These are phyloP conservation scores for Uromys caudimaculatus DNA, from an alignment of 2,797 vertebrate species.

Conservation along the genomic window DNA sequence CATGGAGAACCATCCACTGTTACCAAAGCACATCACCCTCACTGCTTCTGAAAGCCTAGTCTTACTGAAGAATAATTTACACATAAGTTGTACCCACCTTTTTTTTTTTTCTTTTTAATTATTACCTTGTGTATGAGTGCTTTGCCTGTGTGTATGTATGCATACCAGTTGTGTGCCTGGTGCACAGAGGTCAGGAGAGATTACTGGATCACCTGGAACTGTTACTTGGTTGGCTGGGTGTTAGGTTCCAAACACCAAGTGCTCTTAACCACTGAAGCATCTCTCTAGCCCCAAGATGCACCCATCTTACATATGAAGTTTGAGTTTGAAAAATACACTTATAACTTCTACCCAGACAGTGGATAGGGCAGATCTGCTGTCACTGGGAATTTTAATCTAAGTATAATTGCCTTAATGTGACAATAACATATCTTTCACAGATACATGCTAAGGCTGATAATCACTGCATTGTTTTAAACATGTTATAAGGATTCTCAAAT, in stretches of 20 bases:
- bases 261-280: background rate
- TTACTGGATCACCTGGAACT: background rate
- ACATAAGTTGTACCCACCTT: background rate
- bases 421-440: background rate
- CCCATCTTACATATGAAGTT: conserved; percentile 18
- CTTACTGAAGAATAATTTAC: background rate
- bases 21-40: conserved; percentile 11
- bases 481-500: background rate
- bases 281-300: background rate
- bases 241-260: background rate
- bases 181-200: background rate
- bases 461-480: background rate
- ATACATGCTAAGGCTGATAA: background rate
- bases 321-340: conserved; percentile 18
- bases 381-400: conserved; percentile 30
- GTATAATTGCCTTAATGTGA: background rate
- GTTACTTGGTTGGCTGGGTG: background rate
- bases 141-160: background rate
- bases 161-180: background rate
- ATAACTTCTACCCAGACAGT: background rate
- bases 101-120: too few species aligned
- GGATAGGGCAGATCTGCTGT: background rate
- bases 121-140: background rate
- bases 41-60: background rate
- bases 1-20: conserved; percentile 32